phyloP scores from a whole-genome alignment of 2,797 vertebrate species.

The Austrolebias charrua region DNA sequence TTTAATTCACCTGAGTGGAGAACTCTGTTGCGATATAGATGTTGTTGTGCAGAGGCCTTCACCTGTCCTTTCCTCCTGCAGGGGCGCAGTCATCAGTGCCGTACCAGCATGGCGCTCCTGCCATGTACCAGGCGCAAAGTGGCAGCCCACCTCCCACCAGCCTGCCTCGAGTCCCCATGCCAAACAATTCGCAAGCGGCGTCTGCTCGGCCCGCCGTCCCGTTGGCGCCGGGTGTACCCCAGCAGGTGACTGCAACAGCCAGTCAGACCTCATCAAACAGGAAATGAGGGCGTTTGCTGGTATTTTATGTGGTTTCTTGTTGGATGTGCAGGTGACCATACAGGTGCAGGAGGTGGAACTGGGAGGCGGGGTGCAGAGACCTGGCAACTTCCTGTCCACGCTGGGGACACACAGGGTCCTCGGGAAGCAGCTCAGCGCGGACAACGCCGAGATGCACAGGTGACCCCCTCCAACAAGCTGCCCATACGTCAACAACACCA shows the following conservation, averaged over 20 bases:
- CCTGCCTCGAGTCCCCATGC: constrained; percentile 81
- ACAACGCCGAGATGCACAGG: constrained; percentile 97
- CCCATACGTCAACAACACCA: constrained; percentile 19
- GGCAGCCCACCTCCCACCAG: constrained; percentile 87
- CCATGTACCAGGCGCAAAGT: constrained; percentile 87
- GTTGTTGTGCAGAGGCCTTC: background rate
- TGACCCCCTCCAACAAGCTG: constrained; percentile 65
- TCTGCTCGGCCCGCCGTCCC: constrained; percentile 62
- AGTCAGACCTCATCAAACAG: constrained; percentile 13
- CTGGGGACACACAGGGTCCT: constrained; percentile 88
- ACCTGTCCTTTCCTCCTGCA: constrained; percentile 41
- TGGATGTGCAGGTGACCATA: constrained; percentile 84
- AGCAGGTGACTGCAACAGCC: constrained; percentile 84
- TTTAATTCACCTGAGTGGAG: too few relatives aligned
- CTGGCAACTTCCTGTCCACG: constrained; percentile 84
- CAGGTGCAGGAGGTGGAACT: constrained; percentile 91
- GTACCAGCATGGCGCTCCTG: constrained; percentile 83
- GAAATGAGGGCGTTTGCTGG: too few relatives aligned
- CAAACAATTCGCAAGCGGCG: constrained; percentile 68
- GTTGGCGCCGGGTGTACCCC: constrained; percentile 70
- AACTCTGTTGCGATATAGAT: too few relatives aligned
- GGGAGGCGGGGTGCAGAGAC: constrained; percentile 77
- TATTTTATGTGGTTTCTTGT: too few relatives aligned
- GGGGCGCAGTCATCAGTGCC: constrained; percentile 85
- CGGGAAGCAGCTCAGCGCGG: constrained; percentile 96